Percentiles rank a stretch among this genome's conserved stretches.
Conservation (phyloP, 2,888 invertebrate genomes). For the Tenthredo distinguenda region DNA sequence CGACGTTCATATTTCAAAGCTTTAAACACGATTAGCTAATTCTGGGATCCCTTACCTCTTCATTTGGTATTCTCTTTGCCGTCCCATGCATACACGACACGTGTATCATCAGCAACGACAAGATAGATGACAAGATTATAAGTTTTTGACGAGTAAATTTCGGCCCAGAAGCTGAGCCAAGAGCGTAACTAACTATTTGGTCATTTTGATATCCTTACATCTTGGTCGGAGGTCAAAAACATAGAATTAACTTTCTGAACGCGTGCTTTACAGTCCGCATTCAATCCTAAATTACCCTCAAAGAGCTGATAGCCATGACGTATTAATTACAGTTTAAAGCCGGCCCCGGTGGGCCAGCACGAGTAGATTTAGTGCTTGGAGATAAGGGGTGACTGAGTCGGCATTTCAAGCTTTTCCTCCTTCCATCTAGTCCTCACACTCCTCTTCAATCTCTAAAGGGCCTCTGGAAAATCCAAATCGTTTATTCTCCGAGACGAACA, state of each 20-base stretch:
- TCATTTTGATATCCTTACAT: conserved; percentile 6
- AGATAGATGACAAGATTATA: neutral
- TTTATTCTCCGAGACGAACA: conserved; percentile 49
- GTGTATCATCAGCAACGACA: neutral
- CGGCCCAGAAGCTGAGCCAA: neutral
- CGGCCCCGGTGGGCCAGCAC: conserved; percentile 54
- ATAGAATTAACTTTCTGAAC: conserved; percentile 37
- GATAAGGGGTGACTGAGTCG: conserved; percentile 51
- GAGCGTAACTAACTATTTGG: conserved; percentile 9
- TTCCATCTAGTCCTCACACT: conserved; percentile 42
- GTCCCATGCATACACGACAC: neutral
- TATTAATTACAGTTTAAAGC: conserved; percentile 72
- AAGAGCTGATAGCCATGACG: conserved; percentile 59
- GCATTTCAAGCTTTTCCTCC: conserved; percentile 51
- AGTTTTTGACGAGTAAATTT: neutral
- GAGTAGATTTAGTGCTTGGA: conserved; percentile 48
- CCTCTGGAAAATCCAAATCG: conserved; percentile 45
- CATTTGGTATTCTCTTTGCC: conserved; percentile 5
- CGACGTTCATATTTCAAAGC: neutral
- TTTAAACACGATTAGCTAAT: neutral
- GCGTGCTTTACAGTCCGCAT: conserved; percentile 25
- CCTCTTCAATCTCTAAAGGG: conserved; percentile 44
- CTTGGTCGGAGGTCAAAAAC: conserved; percentile 16
- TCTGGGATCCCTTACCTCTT: neutral
- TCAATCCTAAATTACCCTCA: conserved; percentile 49